phyloP scores from a whole-genome alignment of 2,113 vertebrate genomes.

The Genyomyrus donnyi region DNA sequence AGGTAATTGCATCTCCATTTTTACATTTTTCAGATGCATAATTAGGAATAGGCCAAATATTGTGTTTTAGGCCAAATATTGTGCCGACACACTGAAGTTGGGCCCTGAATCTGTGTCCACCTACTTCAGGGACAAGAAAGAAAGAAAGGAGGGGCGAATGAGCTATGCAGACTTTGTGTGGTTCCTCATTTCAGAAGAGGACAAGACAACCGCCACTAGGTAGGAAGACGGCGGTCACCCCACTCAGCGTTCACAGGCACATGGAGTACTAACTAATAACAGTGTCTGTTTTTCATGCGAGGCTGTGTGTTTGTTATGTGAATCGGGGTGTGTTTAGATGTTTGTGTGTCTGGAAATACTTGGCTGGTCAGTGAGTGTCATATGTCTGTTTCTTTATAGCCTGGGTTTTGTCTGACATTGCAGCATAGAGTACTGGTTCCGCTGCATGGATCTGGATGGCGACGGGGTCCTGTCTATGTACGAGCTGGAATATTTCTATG shows the following conservation, averaged over 20 bases:
- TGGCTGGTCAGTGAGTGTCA: not conserved
- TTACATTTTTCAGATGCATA: conserved; percentile 1
- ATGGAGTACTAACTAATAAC: not conserved
- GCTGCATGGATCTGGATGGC: conserved; percentile 93
- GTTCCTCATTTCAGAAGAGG: conserved; percentile 94
- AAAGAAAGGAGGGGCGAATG: conserved; percentile 70
- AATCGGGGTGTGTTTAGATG: not conserved
- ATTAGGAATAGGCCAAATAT: not conserved
- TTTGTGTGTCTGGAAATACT: not conserved
- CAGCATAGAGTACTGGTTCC: conserved; percentile 98
- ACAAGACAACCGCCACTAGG: conserved; percentile 90
- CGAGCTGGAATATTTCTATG: conserved; percentile 88
- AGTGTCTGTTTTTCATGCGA: not conserved
- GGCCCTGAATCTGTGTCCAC: not conserved
- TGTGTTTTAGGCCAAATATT: not conserved
- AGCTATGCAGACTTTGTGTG: conserved; percentile 92
- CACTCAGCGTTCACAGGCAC: not conserved
- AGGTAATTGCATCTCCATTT: conserved; percentile 52
- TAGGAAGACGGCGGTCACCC: conserved; percentile 29
- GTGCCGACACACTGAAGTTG: not conserved
- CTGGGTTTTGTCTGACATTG: not conserved
- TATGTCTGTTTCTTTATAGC: not conserved
- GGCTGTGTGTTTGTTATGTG: not conserved
- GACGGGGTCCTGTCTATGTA: conserved; percentile 88
- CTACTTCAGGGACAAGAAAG: conserved; percentile 62